Conservation (phyloP, 2,113 vertebrate species). For the Trachemys scripta region DNA sequence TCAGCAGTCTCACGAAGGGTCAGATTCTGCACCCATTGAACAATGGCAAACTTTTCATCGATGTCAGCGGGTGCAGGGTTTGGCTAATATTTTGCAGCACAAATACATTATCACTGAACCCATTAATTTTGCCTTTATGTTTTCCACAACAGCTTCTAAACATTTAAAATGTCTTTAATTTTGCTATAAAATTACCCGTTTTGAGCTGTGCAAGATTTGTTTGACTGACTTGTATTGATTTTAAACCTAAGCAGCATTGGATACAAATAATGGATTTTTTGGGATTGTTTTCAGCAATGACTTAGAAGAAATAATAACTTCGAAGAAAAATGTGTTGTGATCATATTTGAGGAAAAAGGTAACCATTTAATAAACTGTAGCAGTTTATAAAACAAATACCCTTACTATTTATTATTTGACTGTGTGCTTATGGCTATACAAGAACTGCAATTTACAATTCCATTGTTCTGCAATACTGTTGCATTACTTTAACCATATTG, state of each 20-base stretch:
- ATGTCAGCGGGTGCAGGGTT: neutral
- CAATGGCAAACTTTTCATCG: neutral
- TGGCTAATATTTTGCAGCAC: neutral
- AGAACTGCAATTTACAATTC: neutral
- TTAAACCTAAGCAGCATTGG: neutral
- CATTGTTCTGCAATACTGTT: accelerated
- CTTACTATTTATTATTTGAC: neutral
- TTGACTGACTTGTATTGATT: neutral
- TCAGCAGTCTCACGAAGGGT: neutral
- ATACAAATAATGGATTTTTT: neutral
- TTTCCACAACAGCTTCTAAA: neutral
- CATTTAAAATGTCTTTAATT: neutral
- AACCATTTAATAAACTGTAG: neutral
- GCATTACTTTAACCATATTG: neutral
- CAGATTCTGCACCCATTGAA: neutral
- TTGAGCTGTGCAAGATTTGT: neutral
- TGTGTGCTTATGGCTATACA: neutral
- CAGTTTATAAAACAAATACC: neutral
- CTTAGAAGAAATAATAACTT: neutral
- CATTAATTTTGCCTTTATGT: neutral
- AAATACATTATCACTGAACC: neutral
- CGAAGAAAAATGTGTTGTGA: neutral
- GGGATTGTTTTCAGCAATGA: neutral
- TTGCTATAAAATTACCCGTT: neutral
- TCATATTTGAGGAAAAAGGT: neutral